Base-by-base conservation (phyloP, 2,113 vertebrate species). In the Meriones unguiculatus region DNA sequence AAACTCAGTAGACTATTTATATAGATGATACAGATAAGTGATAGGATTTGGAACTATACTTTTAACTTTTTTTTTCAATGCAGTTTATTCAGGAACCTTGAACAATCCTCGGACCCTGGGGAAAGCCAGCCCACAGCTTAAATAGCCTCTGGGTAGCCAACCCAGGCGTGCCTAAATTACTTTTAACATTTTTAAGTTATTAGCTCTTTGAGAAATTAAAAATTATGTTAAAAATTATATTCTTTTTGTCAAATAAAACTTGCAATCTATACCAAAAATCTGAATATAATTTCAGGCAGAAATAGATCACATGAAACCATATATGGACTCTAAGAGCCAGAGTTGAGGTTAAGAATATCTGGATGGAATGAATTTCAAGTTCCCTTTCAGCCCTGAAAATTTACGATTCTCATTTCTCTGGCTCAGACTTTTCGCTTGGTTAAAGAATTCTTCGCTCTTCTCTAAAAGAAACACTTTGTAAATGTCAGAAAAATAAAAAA, bases 371-470 rank as follows among this genome's bases (percentile, higher is more conserved):
- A 93, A 59, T 76, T 90, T 69, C 76, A 90, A 81, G 32, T 18
- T 87, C 25, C 50, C 38, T 67, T 93, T 76, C 46, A 59, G 85
- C 57, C 77, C 82, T 91, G 57, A 92, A 57, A 70, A 92, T 59
- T 52, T 86, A 7, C 52, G 70, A 65, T 81, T 93, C n/a, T 92
- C 28, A 69, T 94, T 91, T 85, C 64, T 90, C 62, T 91, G 64
- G 18, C 62, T 69, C 50, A 46, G 18, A 38, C 18, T 86, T 94
- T 89, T 54, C 62, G 32, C n/a, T 32, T 73, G 57, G 17, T 78
- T 88, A 81, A 96, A 50, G 38, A 94, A 94, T 78, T 15, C 41
- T 73, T 89, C 67, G 6, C 88, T 13, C 13, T 94, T 72, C 41
- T 80, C 11, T 7, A 88, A 75, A 77, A 95, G 46, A 94, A 94